phyloP scores from a whole-genome alignment of 2,888 invertebrate species.

The Bellardia pandia region DNA sequence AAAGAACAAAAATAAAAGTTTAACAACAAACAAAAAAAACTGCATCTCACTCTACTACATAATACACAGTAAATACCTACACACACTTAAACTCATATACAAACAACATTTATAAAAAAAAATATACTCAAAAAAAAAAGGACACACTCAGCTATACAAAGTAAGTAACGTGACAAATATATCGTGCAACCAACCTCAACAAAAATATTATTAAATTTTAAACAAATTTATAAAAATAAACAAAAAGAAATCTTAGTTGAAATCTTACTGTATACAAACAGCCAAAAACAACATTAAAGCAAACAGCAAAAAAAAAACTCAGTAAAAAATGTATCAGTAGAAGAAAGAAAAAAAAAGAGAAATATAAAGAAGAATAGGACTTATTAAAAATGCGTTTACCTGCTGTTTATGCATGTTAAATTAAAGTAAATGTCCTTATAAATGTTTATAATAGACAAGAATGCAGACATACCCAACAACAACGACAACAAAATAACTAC shows the following conservation, averaged over 20 bases:
- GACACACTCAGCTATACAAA: neutral
- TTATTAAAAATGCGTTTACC: constrained; percentile 58
- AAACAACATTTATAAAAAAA: neutral
- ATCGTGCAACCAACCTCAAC: constrained; percentile 53
- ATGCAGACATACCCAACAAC: constrained; percentile 39
- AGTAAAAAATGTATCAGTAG: neutral
- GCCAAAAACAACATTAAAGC: neutral
- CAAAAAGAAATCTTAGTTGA: neutral
- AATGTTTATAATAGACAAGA: constrained; percentile 55
- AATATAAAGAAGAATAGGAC: constrained; percentile 12
- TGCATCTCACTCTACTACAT: constrained; percentile 21
- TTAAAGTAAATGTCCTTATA: constrained; percentile 58
- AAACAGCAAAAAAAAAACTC: neutral
- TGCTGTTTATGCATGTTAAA: constrained; percentile 55
- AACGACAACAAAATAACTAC: neutral
- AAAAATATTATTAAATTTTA: constrained; percentile 47
- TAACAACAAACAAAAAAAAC: constrained; percentile 18
- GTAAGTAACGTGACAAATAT: constrained; percentile 50
- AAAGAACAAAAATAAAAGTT: constrained; percentile 9
- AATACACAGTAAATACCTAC: neutral
- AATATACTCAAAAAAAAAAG: neutral
- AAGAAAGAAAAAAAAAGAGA: neutral
- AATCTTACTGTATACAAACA: neutral
- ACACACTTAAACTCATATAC: neutral
- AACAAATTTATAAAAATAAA: neutral